Percentiles rank a stretch among this genome's conserved stretches.
Conservation (phyloP, 2,113 vertebrate genomes). For the Electrona antarctica region DNA sequence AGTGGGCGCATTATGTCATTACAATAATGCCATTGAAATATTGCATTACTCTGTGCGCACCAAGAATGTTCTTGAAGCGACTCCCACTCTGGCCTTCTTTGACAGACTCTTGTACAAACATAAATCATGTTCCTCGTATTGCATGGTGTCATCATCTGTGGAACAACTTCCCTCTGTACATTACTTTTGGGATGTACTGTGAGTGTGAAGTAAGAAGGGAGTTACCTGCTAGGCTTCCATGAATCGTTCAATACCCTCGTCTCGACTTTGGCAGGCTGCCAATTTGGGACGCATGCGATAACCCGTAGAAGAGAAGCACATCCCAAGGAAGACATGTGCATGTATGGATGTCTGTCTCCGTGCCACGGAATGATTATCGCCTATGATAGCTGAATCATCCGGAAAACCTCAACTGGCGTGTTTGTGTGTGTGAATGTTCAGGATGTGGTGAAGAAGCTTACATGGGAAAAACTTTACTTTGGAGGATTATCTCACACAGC, state of each 20-base stretch:
- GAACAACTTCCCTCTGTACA: neutral
- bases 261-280: neutral
- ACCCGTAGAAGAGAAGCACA: neutral
- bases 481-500: neutral
- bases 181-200: neutral
- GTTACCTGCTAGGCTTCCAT: neutral
- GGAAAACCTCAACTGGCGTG: neutral
- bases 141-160: neutral
- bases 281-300: neutral
- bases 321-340: neutral
- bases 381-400: constrained; percentile 1
- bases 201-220: neutral
- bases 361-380: neutral
- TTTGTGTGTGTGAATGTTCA: neutral
- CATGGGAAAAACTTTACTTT: constrained; percentile 2
- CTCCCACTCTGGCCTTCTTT: neutral
- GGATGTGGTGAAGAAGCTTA: neutral
- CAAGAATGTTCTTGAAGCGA: neutral
- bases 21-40: constrained; percentile 19
- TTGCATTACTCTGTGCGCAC: constrained; percentile 4
- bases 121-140: neutral
- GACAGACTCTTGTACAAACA: neutral
- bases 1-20: constrained; percentile 19
- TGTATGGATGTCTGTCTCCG: neutral
- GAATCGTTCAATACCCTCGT: neutral